phyloP scores from a whole-genome alignment of 2,113 vertebrate genomes.

The Prionailurus bengalensis region DNA sequence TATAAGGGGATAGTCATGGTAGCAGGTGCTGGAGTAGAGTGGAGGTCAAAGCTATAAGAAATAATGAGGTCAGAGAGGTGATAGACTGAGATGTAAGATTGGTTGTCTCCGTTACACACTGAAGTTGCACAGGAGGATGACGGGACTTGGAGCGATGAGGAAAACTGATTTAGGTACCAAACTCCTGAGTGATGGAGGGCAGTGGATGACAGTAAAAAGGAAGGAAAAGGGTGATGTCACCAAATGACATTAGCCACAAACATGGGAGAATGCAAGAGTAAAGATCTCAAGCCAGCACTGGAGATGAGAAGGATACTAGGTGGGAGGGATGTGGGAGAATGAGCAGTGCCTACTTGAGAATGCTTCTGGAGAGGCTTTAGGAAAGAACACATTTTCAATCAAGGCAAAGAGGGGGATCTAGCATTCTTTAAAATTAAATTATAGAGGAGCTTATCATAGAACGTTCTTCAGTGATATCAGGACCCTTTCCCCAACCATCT shows the following conservation, averaged over 20 bases:
- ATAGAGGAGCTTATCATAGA: not conserved
- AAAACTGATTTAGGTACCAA: not conserved
- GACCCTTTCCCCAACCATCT: not conserved
- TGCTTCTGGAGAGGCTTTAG: not conserved
- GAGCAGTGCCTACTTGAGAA: not conserved
- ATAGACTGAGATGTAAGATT: not conserved
- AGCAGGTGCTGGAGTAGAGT: not conserved
- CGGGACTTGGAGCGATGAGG: not conserved
- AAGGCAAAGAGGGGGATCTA: not conserved
- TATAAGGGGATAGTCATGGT: not conserved
- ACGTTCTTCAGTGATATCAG: not conserved
- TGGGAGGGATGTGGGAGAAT: not conserved
- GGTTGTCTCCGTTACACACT: not conserved
- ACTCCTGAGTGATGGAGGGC: not conserved
- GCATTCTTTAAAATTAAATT: slow-evolving; percentile 33
- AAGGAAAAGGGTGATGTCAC: not conserved
- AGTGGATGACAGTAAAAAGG: not conserved
- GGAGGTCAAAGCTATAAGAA: not conserved
- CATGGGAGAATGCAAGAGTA: not conserved
- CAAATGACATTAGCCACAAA: not conserved
- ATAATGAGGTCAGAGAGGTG: not conserved
- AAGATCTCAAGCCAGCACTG: not conserved
- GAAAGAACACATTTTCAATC: not conserved
- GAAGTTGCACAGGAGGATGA: not conserved
- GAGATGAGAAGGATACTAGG: not conserved